phyloP scores from a whole-genome alignment of 2,888 invertebrate genomes.

The Diadromus collaris region DNA sequence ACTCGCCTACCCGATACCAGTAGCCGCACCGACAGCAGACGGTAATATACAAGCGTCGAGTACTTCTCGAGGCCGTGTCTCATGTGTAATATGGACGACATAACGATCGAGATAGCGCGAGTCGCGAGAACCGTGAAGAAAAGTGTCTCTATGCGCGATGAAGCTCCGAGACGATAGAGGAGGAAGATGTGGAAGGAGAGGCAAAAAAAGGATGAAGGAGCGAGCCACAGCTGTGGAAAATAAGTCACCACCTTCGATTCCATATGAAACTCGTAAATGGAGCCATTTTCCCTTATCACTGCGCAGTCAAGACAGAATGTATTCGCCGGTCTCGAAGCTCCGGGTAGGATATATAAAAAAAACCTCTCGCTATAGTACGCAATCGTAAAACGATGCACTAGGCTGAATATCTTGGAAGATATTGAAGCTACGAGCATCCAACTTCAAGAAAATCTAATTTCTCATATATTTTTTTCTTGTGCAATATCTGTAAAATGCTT shows the following conservation, averaged over 20 bases:
- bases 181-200: slow-evolving; percentile 12
- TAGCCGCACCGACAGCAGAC: slow-evolving; percentile 13
- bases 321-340: slow-evolving; percentile 3
- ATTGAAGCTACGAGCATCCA: background rate
- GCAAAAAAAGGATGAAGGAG: slow-evolving; percentile 14
- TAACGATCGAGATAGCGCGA: slow-evolving; percentile 55
- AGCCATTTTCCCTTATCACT: slow-evolving; percentile 39
- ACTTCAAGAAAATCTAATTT: background rate
- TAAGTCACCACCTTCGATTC: slow-evolving; percentile 38
- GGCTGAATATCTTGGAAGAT: background rate
- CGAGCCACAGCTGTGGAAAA: slow-evolving; percentile 42
- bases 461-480: background rate
- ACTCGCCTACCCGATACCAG: slow-evolving; percentile 43
- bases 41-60: slow-evolving; percentile 33
- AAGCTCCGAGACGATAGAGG: slow-evolving; percentile 14
- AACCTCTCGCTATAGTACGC: background rate
- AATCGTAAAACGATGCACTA: background rate
- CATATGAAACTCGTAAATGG: slow-evolving; percentile 44
- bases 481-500: background rate
- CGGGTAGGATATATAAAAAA: background rate
- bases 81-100: slow-evolving; percentile 43
- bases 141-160: slow-evolving; percentile 35
- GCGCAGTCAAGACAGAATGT: slow-evolving; percentile 24
- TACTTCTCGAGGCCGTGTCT: slow-evolving; percentile 40
- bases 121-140: slow-evolving; percentile 48